phyloP scores from a whole-genome alignment of 2,113 vertebrate species.

The Micronycteris hirsuta region DNA sequence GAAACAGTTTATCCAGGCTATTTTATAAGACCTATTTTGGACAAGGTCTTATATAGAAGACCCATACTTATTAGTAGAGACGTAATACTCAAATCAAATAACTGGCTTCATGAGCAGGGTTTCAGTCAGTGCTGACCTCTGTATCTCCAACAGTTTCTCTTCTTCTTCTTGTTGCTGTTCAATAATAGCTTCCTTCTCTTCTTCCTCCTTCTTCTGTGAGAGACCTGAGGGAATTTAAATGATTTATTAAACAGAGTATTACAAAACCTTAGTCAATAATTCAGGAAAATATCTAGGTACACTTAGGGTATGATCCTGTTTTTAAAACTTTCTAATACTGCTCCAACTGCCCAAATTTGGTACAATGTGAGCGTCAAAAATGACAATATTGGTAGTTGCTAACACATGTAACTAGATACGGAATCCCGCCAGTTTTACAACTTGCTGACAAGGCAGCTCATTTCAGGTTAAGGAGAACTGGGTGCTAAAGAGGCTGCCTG shows the following conservation, averaged over 20 bases:
- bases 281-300: not conserved
- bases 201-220: conserved; percentile 75
- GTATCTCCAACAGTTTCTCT: conserved; percentile 81
- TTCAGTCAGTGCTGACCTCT: conserved; percentile 82
- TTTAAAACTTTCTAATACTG: conserved; percentile 2
- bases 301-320: not conserved
- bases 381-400: not conserved
- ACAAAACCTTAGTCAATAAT: conserved; percentile 36
- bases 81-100: not conserved
- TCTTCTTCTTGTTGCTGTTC: conserved; percentile 81
- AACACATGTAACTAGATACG: not conserved
- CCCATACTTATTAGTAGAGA: not conserved
- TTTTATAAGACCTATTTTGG: conserved; percentile 27
- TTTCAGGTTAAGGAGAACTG: not conserved
- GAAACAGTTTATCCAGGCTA: conserved; percentile 1
- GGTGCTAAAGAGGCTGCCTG: not conserved
- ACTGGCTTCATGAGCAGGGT: not conserved
- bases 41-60: conserved; percentile 17
- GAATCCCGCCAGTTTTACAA: not conserved
- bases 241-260: conserved; percentile 32
- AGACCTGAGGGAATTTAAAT: conserved; percentile 70
- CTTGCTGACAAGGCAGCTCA: not conserved
- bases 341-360: not conserved
- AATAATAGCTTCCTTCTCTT: conserved; percentile 64
- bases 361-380: not conserved